These are phyloP conservation scores for Myotis davidii DNA, from an alignment of 2,113 vertebrate species.

Conservation along the genomic window DNA sequence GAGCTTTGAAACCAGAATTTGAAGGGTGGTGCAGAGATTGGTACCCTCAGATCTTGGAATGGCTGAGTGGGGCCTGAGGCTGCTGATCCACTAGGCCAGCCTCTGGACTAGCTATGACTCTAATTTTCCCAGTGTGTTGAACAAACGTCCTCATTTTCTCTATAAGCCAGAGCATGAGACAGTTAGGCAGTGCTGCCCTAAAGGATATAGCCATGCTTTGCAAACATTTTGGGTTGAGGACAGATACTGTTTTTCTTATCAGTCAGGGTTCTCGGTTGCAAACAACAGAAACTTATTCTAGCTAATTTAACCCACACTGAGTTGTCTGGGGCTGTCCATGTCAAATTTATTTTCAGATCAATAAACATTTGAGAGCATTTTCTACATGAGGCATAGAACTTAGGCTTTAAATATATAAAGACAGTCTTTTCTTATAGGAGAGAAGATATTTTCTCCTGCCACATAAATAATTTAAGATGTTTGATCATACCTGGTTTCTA, in stretches of 20 bases:
- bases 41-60: neutral
- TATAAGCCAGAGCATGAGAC: neutral
- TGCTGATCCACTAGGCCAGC: neutral
- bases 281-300: neutral
- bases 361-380: constrained; percentile 2
- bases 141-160: neutral
- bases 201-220: neutral
- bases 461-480: neutral
- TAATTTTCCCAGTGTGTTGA: neutral
- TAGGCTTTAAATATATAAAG: neutral
- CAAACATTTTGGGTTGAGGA: neutral
- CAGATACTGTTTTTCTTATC: neutral
- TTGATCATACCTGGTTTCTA: neutral
- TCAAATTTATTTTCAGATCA: neutral
- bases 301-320: neutral
- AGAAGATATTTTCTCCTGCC: neutral
- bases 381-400: neutral
- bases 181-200: neutral
- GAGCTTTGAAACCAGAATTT: neutral
- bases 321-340: neutral
- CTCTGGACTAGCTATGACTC: neutral
- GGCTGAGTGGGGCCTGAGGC: neutral
- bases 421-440: neutral
- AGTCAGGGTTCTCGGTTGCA: neutral
- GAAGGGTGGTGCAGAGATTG: neutral